A percentile compares a stretch with the other conserved stretches of the same genome.
phyloP scores from a whole-genome alignment of 1,140 invertebrate genomes.

The Drosophila carrolli region DNA sequence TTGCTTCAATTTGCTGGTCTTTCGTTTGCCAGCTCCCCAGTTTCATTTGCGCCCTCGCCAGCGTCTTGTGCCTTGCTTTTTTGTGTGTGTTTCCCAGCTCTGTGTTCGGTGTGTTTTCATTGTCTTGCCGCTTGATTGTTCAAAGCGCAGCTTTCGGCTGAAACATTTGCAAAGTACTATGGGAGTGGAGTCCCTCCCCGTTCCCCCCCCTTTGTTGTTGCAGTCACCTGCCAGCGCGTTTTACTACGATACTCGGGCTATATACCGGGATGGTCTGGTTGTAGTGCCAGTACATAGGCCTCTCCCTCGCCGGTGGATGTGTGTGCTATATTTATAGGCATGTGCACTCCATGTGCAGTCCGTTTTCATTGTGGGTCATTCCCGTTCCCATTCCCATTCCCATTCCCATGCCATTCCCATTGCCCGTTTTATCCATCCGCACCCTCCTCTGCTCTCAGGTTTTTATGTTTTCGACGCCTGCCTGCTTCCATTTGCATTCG shows the following conservation, averaged over 20 bases:
- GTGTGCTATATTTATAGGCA: conserved; percentile 63
- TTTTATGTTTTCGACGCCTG: conserved; percentile 71
- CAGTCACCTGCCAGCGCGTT: conserved; percentile 64
- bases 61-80: conserved; percentile 35
- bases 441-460: conserved; percentile 35
- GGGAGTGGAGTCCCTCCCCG: conserved; percentile 21
- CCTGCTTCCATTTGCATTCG: conserved; percentile 62
- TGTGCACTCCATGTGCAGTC: conserved; percentile 59
- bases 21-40: conserved; percentile 41
- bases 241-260: conserved; percentile 59
- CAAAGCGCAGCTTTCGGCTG: conserved; percentile 78
- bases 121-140: conserved; percentile 77
- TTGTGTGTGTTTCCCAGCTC: conserved; percentile 22
- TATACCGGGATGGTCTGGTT: conserved; percentile 18
- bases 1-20: conserved; percentile 69
- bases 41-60: conserved; percentile 72
- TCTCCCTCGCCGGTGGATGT: conserved; percentile 28
- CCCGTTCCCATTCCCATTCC: conserved; percentile 55
- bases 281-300: conserved; percentile 47
- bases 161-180: conserved; percentile 76
- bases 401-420: conserved; percentile 28
- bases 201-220: conserved; percentile 12
- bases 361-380: conserved; percentile 80
- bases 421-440: conserved; percentile 13
- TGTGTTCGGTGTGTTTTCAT: conserved; percentile 59